Conservation (phyloP, 1,140 invertebrate species). For the Lethrus apterus region DNA sequence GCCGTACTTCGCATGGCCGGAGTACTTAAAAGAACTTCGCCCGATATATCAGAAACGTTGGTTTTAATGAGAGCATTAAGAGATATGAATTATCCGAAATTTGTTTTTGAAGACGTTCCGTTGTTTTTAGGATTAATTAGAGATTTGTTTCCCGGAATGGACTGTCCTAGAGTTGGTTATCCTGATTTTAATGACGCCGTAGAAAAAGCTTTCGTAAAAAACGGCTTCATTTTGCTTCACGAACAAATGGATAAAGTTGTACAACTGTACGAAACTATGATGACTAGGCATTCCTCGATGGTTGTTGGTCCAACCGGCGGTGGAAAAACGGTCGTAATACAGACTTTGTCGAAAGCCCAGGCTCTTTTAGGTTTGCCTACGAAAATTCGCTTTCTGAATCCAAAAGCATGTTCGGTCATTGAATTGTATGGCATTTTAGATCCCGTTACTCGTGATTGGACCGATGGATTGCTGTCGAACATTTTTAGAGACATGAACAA, state of each 20-base stretch:
- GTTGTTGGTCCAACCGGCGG: slow-evolving; percentile 85
- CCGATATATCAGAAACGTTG: slow-evolving; percentile 71
- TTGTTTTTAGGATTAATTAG: slow-evolving; percentile 80
- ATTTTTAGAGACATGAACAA: slow-evolving; percentile 88
- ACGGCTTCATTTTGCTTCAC: slow-evolving; percentile 64
- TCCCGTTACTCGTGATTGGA: slow-evolving; percentile 81
- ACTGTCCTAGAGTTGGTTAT: slow-evolving; percentile 77
- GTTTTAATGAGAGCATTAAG: slow-evolving; percentile 81
- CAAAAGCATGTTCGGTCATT: slow-evolving; percentile 78
- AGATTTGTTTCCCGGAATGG: slow-evolving; percentile 82
- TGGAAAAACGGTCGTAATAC: slow-evolving; percentile 80
- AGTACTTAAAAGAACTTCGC: slow-evolving; percentile 68
- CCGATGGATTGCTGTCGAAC: slow-evolving; percentile 80
- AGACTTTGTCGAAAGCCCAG: slow-evolving; percentile 74
- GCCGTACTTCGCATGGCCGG: slow-evolving; percentile 85
- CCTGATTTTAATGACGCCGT: slow-evolving; percentile 77
- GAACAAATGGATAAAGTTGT: slow-evolving; percentile 68
- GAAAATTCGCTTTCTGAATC: slow-evolving; percentile 71
- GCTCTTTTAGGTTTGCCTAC: slow-evolving; percentile 65
- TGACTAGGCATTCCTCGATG: slow-evolving; percentile 87
- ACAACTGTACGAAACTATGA: slow-evolving; percentile 89
- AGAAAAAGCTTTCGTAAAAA: slow-evolving; percentile 54
- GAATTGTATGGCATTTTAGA: slow-evolving; percentile 87
- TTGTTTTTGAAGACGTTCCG: slow-evolving; percentile 83
- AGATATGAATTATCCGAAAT: slow-evolving; percentile 90